Percentiles rank a stretch among this genome's conserved stretches.
Evolutionary conservation across 2,113 vertebrate genomes (phyloP).

Genomic region (Tetrax tetrax): DNA sequence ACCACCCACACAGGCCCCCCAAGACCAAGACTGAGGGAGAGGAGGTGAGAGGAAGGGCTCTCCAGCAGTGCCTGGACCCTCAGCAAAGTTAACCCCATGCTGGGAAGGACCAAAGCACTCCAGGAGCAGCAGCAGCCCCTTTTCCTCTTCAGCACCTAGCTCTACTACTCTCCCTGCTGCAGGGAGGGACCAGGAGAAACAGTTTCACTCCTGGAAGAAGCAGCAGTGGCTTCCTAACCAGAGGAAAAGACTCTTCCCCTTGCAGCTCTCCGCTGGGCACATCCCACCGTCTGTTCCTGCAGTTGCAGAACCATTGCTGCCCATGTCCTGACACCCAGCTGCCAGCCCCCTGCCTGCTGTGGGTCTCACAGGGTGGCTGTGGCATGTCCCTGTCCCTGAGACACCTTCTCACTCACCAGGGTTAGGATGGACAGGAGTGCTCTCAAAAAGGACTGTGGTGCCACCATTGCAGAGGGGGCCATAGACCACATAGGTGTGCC

Average conservation of each 20-base stretch:
- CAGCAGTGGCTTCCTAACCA: background rate
- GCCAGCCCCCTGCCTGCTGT: background rate
- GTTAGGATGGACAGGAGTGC: slow-evolving; percentile 80
- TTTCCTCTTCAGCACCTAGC: background rate
- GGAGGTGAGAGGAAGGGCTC: background rate
- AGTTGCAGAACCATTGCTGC: background rate
- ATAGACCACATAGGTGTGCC: slow-evolving; percentile 82
- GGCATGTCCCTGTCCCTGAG: background rate
- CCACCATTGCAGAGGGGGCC: slow-evolving; percentile 84
- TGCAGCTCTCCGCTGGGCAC: background rate
- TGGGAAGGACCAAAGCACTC: background rate
- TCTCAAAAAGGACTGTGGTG: slow-evolving; percentile 85
- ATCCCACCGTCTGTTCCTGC: fast-evolving
- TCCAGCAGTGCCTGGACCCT: background rate
- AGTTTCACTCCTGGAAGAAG: background rate
- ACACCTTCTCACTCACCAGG: slow-evolving; percentile 63
- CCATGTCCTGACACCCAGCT: background rate
- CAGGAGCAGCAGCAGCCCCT: background rate
- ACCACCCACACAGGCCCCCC: background rate
- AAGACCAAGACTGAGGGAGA: background rate
- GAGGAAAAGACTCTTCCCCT: background rate
- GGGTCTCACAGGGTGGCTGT: background rate
- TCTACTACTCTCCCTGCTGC: background rate
- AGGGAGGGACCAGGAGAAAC: background rate
- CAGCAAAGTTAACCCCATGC: background rate